These are phyloP conservation scores for Tenthredo mesomela DNA, from an alignment of 2,888 invertebrate genomes.

Conservation along the genomic window DNA sequence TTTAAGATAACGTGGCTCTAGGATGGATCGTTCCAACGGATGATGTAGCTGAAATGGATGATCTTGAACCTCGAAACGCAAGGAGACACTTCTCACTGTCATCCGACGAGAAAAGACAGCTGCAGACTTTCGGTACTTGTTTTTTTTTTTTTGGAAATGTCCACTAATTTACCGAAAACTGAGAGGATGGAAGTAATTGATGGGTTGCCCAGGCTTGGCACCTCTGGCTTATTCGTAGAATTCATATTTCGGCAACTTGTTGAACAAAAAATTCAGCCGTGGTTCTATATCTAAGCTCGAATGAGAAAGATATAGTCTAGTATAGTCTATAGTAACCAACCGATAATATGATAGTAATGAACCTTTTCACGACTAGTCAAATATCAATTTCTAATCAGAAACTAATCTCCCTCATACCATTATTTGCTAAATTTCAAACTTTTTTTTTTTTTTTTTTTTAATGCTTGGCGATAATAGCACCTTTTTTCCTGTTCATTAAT, in stretches of 20 bases:
- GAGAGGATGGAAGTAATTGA: background rate
- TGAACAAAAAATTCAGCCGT: background rate
- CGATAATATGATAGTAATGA: background rate
- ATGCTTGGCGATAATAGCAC: background rate
- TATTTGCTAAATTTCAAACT: too few species aligned
- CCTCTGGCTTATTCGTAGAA: background rate
- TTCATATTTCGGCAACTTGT: slow-evolving; percentile 3
- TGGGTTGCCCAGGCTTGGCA: background rate
- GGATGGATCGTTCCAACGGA: slow-evolving; percentile 3
- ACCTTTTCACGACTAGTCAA: too few species aligned
- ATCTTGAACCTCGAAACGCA: background rate
- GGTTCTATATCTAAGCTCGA: background rate
- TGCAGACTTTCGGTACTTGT: slow-evolving; percentile 1
- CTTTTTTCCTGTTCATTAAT: too few species aligned
- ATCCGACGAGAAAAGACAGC: background rate
- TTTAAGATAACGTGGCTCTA: slow-evolving; percentile 3
- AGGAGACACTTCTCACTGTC: slow-evolving; percentile 3
- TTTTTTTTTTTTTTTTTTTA: too few species aligned
- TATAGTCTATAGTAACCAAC: background rate
- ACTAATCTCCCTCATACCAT: too few species aligned
- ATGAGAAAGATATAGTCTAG: background rate
- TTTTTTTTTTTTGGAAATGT: background rate
- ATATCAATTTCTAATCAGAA: too few species aligned
- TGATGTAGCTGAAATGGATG: slow-evolving; percentile 3
- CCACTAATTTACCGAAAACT: background rate